phyloP scores from a whole-genome alignment of 2,113 vertebrate species.

The Drymodes brunneopygia region DNA sequence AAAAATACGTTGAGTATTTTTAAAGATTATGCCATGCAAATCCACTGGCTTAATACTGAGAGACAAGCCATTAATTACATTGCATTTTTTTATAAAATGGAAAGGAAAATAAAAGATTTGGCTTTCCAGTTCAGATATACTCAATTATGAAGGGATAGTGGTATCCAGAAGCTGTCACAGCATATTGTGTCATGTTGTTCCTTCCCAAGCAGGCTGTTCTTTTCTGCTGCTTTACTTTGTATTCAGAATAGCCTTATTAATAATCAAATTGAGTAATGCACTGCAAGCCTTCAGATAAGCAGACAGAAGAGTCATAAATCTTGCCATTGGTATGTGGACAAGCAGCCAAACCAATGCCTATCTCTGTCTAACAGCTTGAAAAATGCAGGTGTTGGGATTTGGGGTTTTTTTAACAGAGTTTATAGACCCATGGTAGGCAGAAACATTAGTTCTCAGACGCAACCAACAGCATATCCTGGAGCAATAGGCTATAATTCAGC shows the following conservation, averaged over 20 bases:
- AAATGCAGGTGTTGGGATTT: background rate
- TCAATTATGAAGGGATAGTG: background rate
- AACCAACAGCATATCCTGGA: background rate
- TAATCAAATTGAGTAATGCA: conserved; percentile 9
- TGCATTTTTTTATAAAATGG: background rate
- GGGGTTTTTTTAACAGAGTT: background rate
- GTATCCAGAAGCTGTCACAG: background rate
- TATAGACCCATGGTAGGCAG: background rate
- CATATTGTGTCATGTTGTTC: background rate
- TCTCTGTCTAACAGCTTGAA: conserved; percentile 36
- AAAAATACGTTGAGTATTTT: background rate
- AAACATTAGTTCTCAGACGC: background rate
- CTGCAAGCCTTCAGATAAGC: conserved; percentile 19
- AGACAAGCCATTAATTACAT: background rate
- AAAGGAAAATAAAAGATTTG: background rate
- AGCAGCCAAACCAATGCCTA: background rate
- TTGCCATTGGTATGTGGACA: background rate
- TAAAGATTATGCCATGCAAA: background rate
- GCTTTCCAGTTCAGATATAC: background rate
- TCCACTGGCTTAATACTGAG: background rate
- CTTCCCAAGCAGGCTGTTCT: background rate
- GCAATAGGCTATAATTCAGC: background rate
- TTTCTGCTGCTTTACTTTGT: background rate
- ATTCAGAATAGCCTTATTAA: background rate
- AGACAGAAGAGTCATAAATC: background rate